A percentile compares a stretch with the other conserved stretches of the same genome.
These are phyloP conservation scores for Premnoplex brunnescens DNA, from an alignment of 2,797 vertebrate genomes.

Conservation along the genomic window DNA sequence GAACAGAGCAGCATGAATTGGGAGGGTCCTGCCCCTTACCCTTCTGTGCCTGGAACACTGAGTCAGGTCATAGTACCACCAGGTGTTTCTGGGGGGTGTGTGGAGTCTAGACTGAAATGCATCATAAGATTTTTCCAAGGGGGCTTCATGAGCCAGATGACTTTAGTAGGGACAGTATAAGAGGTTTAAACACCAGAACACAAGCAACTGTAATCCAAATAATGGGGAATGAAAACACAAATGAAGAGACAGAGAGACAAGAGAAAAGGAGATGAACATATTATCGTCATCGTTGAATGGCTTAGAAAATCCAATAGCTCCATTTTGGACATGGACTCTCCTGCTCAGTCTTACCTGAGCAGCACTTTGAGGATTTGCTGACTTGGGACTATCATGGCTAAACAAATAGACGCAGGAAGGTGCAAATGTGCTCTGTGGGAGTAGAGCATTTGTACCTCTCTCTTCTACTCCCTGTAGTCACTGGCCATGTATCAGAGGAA, in stretches of 20 bases:
- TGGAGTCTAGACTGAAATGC: not conserved
- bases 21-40: not conserved
- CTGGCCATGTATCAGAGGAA: not conserved
- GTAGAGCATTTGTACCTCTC: not conserved
- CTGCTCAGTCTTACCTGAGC: not conserved
- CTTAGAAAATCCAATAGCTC: not conserved
- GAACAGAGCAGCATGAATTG: not conserved
- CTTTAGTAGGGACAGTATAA: not conserved
- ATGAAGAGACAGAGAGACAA: not conserved
- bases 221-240: not conserved
- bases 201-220: not conserved
- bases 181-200: not conserved
- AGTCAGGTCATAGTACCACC: not conserved
- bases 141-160: not conserved
- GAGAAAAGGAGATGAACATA: not conserved
- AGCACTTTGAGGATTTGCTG: not conserved
- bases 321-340: not conserved
- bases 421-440: not conserved
- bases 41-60: not conserved
- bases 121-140: not conserved
- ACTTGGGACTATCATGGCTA: not conserved
- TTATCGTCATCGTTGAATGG: not conserved
- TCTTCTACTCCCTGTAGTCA: not conserved
- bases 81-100: not conserved
- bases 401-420: not conserved